Evolutionary conservation across 2,888 invertebrate species (phyloP), one percentile per base, ranked within the genome.

Genomic region (Acronicta aceris): DNA sequence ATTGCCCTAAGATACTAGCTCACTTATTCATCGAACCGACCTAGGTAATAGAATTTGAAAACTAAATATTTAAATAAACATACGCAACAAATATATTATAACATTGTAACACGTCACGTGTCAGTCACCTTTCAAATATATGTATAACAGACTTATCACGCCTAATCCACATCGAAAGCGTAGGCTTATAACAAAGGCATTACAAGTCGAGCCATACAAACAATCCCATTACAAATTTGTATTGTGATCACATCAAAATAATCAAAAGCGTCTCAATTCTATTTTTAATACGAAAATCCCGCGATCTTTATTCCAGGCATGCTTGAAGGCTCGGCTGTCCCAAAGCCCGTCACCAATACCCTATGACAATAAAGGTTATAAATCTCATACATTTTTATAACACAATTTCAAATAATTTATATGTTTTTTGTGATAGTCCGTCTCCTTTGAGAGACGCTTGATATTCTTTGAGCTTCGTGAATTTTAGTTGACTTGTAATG

Each of bases 301-400:
- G 58, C 71, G 71, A 83, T 89, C 81, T 76, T 79, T 81, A 89
- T 89, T 89, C 89, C 46, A 55, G 50, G 57, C 88, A 85, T 84
- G 89, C 78, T 74, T 71, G 61, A 48, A 59, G 83, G 79, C 77
- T 83, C 74, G 50, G 25, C 71, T 58, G 63, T 68, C 70, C 72
- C 74, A 51, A 76, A 71, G 77, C 70, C 74, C 69, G 78, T 85
- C 84, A 81, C 74, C 81, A 71, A 82, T 82, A 76, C 75, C 80
- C 78, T 76, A 78, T 79, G 81, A 88, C 87, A 89, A 89, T 87
- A 86, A 79, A 72, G 75, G 75, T 76, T 79, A 81, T 83, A 88
- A 89, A 89, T 88, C 89, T 89, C 89, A 89, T 89, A 89, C 88
- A 89, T 89, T 89, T 89, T 89, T 88, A 89, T 89, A 78, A 83